Conservation (phyloP, 2,888 invertebrate genomes). For the Philopedon plagiatum region DNA sequence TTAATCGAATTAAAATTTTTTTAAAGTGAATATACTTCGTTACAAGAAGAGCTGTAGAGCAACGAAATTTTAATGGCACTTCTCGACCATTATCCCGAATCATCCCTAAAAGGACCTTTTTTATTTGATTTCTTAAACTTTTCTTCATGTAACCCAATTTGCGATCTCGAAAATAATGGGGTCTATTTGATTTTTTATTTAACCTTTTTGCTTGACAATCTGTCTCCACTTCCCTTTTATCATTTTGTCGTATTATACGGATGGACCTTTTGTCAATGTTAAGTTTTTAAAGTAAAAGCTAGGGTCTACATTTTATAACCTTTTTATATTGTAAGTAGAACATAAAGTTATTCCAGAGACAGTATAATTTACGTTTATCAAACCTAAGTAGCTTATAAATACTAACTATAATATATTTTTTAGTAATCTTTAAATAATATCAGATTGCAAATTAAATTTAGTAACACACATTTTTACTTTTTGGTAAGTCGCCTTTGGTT, state of each 20-base stretch:
- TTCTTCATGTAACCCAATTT: slow-evolving; percentile 5
- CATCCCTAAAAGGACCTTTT: not conserved
- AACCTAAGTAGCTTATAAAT: too few species aligned
- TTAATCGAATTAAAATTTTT: not conserved
- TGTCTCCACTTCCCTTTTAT: not conserved
- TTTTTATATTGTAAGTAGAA: too few species aligned
- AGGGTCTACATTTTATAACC: too few species aligned
- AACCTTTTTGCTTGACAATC: slow-evolving; percentile 3
- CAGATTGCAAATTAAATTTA: too few species aligned
- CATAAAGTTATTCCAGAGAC: too few species aligned
- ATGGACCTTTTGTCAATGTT: not conserved
- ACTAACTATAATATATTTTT: too few species aligned
- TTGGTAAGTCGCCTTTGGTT: too few species aligned
- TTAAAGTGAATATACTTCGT: not conserved
- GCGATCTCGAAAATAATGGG: not conserved
- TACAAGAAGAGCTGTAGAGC: not conserved
- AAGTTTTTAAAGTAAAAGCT: not conserved
- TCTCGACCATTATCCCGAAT: not conserved
- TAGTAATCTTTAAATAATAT: too few species aligned
- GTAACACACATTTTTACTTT: too few species aligned
- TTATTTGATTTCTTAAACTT: slow-evolving; percentile 9
- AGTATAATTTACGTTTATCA: too few species aligned
- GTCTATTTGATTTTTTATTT: slow-evolving; percentile 7
- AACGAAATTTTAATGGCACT: not conserved
- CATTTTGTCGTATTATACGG: not conserved